phyloP scores from a whole-genome alignment of 2,113 vertebrate genomes.

The Syngnathus typhle region DNA sequence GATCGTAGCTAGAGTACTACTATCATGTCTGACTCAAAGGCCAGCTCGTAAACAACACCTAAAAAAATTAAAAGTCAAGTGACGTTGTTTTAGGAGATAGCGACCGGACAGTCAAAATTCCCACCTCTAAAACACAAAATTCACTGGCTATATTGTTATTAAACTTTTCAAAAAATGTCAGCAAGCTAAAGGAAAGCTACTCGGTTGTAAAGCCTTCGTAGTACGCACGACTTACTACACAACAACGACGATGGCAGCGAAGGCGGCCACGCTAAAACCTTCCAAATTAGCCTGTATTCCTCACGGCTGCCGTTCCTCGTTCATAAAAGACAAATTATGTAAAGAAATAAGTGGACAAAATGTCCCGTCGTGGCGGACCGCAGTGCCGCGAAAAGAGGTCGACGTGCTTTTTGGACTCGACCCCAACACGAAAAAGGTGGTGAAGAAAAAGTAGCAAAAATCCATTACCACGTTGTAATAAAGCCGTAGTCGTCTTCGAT shows the following conservation, averaged over 20 bases:
- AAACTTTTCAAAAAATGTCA: not conserved
- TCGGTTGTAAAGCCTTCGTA: not conserved
- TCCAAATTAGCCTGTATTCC: not conserved
- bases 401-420: conserved; percentile 45
- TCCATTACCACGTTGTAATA: not conserved
- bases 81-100: not conserved
- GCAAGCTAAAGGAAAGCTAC: not conserved
- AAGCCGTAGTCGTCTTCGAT: too few relatives aligned
- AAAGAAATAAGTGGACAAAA: not conserved
- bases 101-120: not conserved
- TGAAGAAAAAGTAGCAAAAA: conserved; percentile 32
- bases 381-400: conserved; percentile 51
- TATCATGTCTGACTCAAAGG: conserved; percentile 6
- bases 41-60: not conserved
- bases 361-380: conserved; percentile 15
- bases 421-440: conserved; percentile 35
- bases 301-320: not conserved
- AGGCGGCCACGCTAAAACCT: not conserved
- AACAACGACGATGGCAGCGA: not conserved
- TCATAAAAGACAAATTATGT: not conserved
- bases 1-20: not conserved
- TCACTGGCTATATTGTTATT: not conserved
- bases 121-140: not conserved
- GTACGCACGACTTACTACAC: conserved; percentile 6
- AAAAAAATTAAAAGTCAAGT: not conserved